phyloP scores from a whole-genome alignment of 2,797 vertebrate genomes.

The Chaetophractus vellerosus region DNA sequence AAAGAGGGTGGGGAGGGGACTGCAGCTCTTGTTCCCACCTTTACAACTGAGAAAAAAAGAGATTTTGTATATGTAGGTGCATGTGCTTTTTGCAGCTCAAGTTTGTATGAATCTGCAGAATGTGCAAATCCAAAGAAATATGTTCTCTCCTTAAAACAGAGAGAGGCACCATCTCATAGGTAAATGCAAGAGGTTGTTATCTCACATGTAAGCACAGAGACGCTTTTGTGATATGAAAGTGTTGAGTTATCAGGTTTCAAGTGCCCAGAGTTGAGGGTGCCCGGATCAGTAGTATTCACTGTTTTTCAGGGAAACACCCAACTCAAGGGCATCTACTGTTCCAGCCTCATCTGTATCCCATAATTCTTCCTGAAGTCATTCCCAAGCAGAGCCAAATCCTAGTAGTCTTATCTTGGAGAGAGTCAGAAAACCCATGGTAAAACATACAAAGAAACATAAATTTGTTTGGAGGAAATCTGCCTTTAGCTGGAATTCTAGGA shows the following conservation, averaged over 20 bases:
- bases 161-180: background rate
- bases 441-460: background rate
- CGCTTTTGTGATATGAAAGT: background rate
- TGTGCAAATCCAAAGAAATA: background rate
- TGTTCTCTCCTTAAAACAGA: background rate
- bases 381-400: background rate
- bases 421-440: background rate
- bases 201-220: background rate
- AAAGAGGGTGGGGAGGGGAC: background rate
- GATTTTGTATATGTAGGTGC: background rate
- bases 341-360: background rate
- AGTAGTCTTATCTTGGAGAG: background rate
- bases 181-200: background rate
- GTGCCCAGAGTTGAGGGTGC: background rate
- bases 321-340: background rate
- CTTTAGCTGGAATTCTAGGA: background rate
- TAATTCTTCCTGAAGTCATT: background rate
- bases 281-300: background rate
- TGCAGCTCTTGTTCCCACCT: background rate
- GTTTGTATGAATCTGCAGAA: background rate
- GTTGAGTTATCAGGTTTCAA: background rate
- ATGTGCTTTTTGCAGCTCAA: background rate
- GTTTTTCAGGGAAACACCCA: background rate
- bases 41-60: background rate
- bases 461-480: background rate